These are phyloP conservation scores for Orthonyx spaldingii DNA, from an alignment of 2,113 vertebrate genomes.

Conservation along the genomic window DNA sequence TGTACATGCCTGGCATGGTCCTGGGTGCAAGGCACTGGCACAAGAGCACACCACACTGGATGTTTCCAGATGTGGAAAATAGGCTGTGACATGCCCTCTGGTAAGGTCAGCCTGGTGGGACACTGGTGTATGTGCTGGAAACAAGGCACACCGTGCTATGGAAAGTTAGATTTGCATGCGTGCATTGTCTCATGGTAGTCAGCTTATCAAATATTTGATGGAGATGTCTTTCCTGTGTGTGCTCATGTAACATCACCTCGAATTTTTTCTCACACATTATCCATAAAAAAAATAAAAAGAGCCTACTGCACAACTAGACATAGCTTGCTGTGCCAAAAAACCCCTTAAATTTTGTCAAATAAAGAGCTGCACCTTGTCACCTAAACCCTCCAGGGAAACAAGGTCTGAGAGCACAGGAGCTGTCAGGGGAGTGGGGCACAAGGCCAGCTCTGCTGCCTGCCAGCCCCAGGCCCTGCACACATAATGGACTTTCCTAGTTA, in stretches of 20 bases:
- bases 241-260: not conserved
- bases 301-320: accelerated
- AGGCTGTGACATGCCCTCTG: not conserved
- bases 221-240: not conserved
- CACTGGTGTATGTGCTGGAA: not conserved
- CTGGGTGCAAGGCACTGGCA: not conserved
- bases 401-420: not conserved
- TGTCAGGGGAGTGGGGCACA: accelerated
- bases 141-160: accelerated
- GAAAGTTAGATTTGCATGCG: not conserved
- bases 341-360: not conserved
- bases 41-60: accelerated
- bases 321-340: not conserved
- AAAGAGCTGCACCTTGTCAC: not conserved
- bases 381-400: not conserved
- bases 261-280: not conserved
- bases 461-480: not conserved
- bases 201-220: not conserved
- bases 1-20: accelerated
- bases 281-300: not conserved
- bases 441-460: not conserved
- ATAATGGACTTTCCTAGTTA: constrained; percentile 30
- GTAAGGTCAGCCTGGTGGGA: not conserved
- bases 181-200: not conserved
- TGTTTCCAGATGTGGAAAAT: accelerated